Conservation (phyloP, 2,113 vertebrate species). For the Pavo muticus region DNA sequence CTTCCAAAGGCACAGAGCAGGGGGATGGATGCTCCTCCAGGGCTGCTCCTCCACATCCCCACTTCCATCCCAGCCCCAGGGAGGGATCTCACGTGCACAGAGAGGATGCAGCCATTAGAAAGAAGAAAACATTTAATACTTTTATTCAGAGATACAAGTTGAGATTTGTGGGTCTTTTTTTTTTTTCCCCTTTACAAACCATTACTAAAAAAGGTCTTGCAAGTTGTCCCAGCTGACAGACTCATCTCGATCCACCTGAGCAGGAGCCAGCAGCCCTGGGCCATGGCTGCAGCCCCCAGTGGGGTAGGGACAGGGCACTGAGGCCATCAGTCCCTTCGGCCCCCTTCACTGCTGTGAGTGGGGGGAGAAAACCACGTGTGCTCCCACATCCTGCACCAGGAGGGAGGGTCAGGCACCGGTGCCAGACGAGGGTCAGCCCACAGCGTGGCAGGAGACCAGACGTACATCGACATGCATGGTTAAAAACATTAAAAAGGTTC, state of each 20-base stretch:
- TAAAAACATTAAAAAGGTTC: background rate
- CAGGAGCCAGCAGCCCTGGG: background rate
- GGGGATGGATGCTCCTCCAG: no score
- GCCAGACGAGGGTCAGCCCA: background rate
- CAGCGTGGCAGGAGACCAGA: background rate
- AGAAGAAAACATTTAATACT: conserved; percentile 83
- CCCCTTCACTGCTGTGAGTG: background rate
- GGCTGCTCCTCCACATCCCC: rapidly evolving
- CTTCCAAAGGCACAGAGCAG: background rate
- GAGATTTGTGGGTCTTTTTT: background rate
- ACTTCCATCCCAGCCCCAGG: background rate
- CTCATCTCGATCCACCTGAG: background rate
- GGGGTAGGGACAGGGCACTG: background rate
- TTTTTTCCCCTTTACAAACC: conserved; percentile 23
- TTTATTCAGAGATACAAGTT: conserved; percentile 70
- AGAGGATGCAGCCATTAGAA: conserved; percentile 48
- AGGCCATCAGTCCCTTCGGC: background rate
- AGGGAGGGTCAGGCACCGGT: background rate
- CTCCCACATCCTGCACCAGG: rapidly evolving
- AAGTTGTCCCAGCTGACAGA: conserved; percentile 23
- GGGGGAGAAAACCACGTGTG: background rate
- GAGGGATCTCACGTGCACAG: rapidly evolving
- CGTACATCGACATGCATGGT: background rate
- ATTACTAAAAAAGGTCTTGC: background rate
- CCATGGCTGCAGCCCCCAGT: rapidly evolving